Evolutionary conservation across 2,797 vertebrate genomes (phyloP), one percentile per base, ranked within the genome.

Genomic region (Hydrolagus colliei): DNA sequence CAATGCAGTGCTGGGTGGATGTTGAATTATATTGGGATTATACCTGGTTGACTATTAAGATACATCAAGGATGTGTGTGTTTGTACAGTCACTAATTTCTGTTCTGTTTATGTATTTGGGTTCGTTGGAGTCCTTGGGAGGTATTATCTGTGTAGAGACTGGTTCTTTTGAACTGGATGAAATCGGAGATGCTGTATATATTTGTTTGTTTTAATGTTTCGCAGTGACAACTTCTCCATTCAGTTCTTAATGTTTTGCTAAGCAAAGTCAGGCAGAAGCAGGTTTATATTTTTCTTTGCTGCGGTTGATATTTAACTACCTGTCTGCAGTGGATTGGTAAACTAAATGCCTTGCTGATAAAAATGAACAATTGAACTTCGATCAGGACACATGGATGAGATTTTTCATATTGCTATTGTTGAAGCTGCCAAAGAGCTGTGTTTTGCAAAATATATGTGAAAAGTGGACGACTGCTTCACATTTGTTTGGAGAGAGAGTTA

Each of bases 351-450:
- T 80, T 80, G 62, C 22, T 80, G 22, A 67, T 68, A 67, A 63
- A 27, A 8, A 82, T 82, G 78, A 82, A 16, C 78, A 82, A 2
- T 82, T 80, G 62, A 63, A 80, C 62, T 80, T 80, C 67, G n/a
- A 32, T 67, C 78, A 32, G 61, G 63, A 9, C 22, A 32, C 41
- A 52, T 3, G 41, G 2, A 35, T 82, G 63, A 52, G 41, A 52
- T 52, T 52, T 18, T 67, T 32, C 67, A 32, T 65, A 10, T 27
- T 82, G 27, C 9, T 35, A 13, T 22, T 68, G 77, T 67, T 67
- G 78, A 16, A 67, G 6, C 9, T 63, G 67, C 35, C 13, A 80
- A 10, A 80, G 8, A 4, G 3, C 11, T 82, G 65, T 82, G 4
- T 67, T 27, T 27, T 27, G 27, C 7, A 8, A 67, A 41, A 84